Evolutionary conservation across 2,888 invertebrate species (phyloP).

Genomic region (Orthosia gracilis): DNA sequence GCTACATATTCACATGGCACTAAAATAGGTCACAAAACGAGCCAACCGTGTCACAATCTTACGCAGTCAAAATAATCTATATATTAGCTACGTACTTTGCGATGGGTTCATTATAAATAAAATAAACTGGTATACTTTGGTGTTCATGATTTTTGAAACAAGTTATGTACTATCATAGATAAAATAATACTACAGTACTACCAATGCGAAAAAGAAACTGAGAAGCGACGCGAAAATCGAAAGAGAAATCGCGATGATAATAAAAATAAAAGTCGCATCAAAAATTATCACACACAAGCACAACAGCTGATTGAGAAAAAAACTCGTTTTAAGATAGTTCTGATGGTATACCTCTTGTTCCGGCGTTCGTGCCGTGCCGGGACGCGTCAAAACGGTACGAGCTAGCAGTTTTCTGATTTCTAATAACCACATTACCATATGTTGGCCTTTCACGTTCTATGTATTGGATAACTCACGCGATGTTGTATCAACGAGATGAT

Average conservation of each 20-base stretch:
- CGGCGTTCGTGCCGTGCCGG: slow-evolving; percentile 67
- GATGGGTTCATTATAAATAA: not conserved
- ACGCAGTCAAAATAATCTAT: not conserved
- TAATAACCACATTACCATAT: slow-evolving; percentile 86
- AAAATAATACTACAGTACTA: too few relatives aligned
- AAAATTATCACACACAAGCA: slow-evolving; percentile 64
- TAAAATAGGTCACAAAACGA: not conserved
- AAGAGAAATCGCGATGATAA: slow-evolving; percentile 56
- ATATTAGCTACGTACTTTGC: not conserved
- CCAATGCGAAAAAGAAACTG: slow-evolving; percentile 45
- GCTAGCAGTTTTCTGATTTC: slow-evolving; percentile 83
- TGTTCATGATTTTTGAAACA: too few relatives aligned
- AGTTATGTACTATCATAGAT: too few relatives aligned
- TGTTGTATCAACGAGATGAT: slow-evolving; percentile 53
- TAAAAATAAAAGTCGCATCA: slow-evolving; percentile 33
- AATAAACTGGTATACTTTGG: too few relatives aligned
- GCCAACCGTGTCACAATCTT: not conserved
- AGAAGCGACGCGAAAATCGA: slow-evolving; percentile 52
- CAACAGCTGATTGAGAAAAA: slow-evolving; percentile 65
- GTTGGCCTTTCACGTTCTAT: slow-evolving; percentile 85
- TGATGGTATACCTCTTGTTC: slow-evolving; percentile 70
- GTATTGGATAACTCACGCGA: slow-evolving; percentile 83
- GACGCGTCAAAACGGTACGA: slow-evolving; percentile 71
- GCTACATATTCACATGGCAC: not conserved
- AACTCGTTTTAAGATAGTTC: slow-evolving; percentile 59